These are phyloP conservation scores for Syrmaticus mikado DNA, from an alignment of 2,113 vertebrate species.

Conservation along the genomic window DNA sequence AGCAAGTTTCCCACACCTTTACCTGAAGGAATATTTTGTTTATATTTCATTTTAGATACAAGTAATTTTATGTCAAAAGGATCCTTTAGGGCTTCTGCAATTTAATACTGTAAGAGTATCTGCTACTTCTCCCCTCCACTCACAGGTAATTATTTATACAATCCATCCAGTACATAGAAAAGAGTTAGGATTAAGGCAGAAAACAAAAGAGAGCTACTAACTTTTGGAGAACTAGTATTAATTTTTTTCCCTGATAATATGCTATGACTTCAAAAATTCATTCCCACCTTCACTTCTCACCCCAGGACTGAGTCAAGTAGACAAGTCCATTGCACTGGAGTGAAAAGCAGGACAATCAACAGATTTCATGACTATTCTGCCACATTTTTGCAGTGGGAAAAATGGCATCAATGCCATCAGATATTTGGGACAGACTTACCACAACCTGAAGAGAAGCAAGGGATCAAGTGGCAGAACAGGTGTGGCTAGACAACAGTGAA, in stretches of 20 bases:
- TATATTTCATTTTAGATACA: slow-evolving; percentile 15
- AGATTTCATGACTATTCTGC: not conserved
- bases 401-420: not conserved
- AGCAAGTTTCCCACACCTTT: slow-evolving; percentile 9
- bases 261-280: not conserved
- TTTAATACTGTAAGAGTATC: not conserved
- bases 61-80: not conserved
- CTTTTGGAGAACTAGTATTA: accelerated
- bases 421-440: not conserved
- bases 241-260: not conserved
- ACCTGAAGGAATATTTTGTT: slow-evolving; percentile 26
- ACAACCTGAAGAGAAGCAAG: not conserved
- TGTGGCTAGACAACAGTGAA: not conserved
- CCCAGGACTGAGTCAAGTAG: not conserved
- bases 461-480: not conserved
- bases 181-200: not conserved
- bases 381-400: not conserved
- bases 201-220: not conserved
- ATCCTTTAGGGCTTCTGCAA: not conserved
- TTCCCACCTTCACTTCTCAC: not conserved
- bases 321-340: not conserved
- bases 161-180: not conserved
- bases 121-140: not conserved
- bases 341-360: not conserved
- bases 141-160: not conserved